Base-by-base conservation (phyloP, 1,140 invertebrate species). In the Eciton burchellii region DNA sequence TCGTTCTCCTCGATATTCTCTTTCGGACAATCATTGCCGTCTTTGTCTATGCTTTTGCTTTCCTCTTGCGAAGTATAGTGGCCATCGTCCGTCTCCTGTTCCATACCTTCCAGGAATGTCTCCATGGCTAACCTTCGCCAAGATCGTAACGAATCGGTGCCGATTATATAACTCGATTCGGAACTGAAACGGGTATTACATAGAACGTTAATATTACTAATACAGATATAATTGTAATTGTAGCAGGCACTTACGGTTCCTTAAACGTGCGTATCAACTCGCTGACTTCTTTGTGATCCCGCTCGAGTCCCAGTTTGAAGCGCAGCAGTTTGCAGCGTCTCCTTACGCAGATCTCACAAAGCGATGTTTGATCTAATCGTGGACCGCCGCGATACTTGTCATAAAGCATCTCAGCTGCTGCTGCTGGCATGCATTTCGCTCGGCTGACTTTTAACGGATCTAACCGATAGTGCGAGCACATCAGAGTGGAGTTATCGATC, bases 331-430 rank as follows among this genome's bases (percentile, higher is more conserved):
- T 93, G 87, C 95, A 95, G 29, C 93, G 91, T 43, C 93, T 89
- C 68, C 92, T 91, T 0, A 96, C 95, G 89, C 95, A 96, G 84
- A 91, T 74, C 73, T 91, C 85, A 74, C 95, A 95, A 3, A 95
- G 76, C 54, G 91, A 92, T 70, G 91, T 90, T 59, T 92, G 81
- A 70, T 94, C 93, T 45, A 95, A 89, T 47, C 94, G 91, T 12
- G 94, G 92, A 0, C 92, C 92, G 41, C 94, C 93, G 4, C 91
- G 90, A 89, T 95, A 95, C 60, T 92, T 93, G 0, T 85, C 82
- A 85, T 93, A 95, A 4, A 96, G 81, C 56, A 93, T 81, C 12
- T 95, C 91, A 21, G 95, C 94, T 56, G 90, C 92, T 59, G 45
- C 3, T 0, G 83, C 21, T 1, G 93, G 92, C 19, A 94, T 26